Conservation (phyloP, 2,797 vertebrate species). For the Rhinophrynus dorsalis region DNA sequence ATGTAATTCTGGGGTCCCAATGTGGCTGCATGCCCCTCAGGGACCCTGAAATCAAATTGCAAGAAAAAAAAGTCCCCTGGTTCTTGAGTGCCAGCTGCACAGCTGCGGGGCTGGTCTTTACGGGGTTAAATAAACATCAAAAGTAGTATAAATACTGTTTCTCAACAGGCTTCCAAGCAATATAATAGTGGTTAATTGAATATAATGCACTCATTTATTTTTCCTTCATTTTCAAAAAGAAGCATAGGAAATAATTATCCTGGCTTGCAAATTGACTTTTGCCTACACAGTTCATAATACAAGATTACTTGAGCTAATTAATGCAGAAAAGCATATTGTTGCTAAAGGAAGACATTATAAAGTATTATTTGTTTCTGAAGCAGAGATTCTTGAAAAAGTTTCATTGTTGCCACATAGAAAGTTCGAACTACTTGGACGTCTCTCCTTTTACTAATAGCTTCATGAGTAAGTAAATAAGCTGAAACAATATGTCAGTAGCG, state of each 20-base stretch:
- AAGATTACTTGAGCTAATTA: slow-evolving; percentile 8
- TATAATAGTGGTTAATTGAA: neutral
- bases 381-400: neutral
- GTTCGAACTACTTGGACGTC: slow-evolving; percentile 2
- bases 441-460: slow-evolving; percentile 22
- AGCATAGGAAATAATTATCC: neutral
- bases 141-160: too few species aligned
- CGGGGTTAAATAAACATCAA: too few species aligned
- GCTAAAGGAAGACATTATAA: neutral
- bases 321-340: neutral
- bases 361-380: neutral
- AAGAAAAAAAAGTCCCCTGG: too few species aligned
- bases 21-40: too few species aligned
- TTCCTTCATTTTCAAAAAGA: neutral
- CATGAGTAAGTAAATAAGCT: slow-evolving; percentile 46
- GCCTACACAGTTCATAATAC: slow-evolving; percentile 1
- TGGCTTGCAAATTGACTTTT: neutral
- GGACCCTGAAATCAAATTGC: too few species aligned
- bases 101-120: too few species aligned
- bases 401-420: slow-evolving; percentile 1
- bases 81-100: too few species aligned
- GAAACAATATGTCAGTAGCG: slow-evolving; percentile 57
- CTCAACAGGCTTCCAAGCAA: too few species aligned
- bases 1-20: too few species aligned
- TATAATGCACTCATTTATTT: neutral